Evolutionary conservation across 2,888 invertebrate genomes (phyloP).

Genomic region (Trachelus tabidus): DNA sequence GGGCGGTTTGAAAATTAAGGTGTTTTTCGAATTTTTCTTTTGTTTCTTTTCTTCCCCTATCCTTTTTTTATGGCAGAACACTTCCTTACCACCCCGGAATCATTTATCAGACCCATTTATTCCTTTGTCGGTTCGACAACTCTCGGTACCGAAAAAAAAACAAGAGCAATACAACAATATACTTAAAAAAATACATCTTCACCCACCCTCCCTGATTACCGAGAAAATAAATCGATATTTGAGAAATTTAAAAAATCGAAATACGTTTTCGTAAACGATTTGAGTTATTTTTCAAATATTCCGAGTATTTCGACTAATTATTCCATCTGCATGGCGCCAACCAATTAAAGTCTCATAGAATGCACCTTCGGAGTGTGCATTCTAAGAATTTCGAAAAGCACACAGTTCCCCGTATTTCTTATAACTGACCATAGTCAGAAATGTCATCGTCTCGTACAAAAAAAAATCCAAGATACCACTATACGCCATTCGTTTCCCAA

Average conservation of each 20-base stretch:
- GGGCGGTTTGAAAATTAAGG: background rate
- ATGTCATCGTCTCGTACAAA: background rate
- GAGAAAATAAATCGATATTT: background rate
- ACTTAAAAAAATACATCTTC: background rate
- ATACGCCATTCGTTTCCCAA: background rate
- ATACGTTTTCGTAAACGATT: background rate
- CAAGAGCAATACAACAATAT: background rate
- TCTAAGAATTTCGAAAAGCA: background rate
- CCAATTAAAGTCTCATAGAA: background rate
- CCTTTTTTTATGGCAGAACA: background rate
- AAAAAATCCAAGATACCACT: background rate
- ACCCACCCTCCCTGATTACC: background rate
- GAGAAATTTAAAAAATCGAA: background rate
- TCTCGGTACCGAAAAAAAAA: background rate
- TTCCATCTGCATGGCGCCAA: background rate
- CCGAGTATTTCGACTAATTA: background rate
- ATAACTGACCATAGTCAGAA: background rate
- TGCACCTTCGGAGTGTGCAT: background rate
- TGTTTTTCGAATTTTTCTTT: background rate
- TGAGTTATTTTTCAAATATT: background rate
- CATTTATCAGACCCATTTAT: background rate
- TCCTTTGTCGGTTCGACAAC: background rate
- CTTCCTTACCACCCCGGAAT: background rate
- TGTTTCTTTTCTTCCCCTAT: background rate
- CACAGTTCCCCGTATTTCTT: background rate